Evolutionary conservation across 2,113 vertebrate species (phyloP).

Genomic region (Rhea pennata): DNA sequence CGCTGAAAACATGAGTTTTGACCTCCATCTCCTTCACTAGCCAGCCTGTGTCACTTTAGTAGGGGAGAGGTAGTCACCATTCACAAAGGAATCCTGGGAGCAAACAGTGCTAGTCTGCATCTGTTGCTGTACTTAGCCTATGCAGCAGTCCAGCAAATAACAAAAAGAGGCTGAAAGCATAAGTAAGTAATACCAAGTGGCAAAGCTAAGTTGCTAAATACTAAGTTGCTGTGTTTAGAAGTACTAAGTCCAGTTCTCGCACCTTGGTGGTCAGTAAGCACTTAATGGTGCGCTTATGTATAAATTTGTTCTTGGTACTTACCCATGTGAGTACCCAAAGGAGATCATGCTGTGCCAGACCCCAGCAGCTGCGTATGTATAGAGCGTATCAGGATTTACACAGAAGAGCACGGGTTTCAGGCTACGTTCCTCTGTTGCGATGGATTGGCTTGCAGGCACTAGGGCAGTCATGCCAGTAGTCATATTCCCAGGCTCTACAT

Average conservation of each 20-base stretch:
- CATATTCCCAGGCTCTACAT: not conserved
- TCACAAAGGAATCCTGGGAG: not conserved
- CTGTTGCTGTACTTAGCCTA: not conserved
- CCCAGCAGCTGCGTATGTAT: not conserved
- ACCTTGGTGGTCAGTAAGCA: not conserved
- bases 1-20: not conserved
- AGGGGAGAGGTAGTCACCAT: not conserved
- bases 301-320: not conserved
- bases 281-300: not conserved
- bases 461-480: not conserved
- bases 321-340: not conserved
- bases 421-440: not conserved
- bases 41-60: not conserved
- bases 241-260: not conserved
- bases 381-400: not conserved
- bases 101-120: not conserved
- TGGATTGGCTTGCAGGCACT: not conserved
- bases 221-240: not conserved
- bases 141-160: not conserved
- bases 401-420: not conserved
- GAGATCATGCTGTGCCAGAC: not conserved
- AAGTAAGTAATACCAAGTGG: not conserved
- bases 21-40: not conserved
- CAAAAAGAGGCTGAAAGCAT: not conserved
- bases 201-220: too few species aligned